phyloP scores from a whole-genome alignment of 37 sponge, comb jelly and placozoan species.

The Geodia barretti region DNA sequence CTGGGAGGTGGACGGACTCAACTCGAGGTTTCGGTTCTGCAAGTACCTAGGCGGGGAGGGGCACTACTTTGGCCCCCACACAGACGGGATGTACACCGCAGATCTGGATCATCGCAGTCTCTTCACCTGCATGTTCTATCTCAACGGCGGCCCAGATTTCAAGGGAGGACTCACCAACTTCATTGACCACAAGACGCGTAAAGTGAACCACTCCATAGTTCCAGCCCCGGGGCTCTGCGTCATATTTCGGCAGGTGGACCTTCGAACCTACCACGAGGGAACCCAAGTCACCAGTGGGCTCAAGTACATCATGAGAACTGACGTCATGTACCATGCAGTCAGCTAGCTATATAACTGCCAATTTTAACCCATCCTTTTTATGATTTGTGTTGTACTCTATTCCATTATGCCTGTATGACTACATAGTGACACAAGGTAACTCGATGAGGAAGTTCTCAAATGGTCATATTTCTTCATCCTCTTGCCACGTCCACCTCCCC shows the following conservation, averaged over 20 bases:
- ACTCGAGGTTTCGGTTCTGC: conserved; percentile 77
- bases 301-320: conserved; percentile 89
- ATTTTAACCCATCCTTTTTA: not conserved
- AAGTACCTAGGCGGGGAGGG: conserved; percentile 66
- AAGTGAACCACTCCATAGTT: conserved; percentile 28
- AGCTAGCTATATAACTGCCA: not conserved
- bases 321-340: conserved; percentile 64
- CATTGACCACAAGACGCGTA: conserved; percentile 22
- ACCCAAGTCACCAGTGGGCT: conserved; percentile 63
- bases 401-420: not conserved
- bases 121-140: conserved; percentile 81
- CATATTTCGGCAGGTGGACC: conserved; percentile 63
- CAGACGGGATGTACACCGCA: conserved; percentile 61
- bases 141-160: conserved; percentile 76
- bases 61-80: conserved; percentile 77
- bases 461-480: conserved; percentile 32
- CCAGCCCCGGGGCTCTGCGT: conserved; percentile 82
- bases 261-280: conserved; percentile 65
- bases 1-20: conserved; percentile 65
- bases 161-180: conserved; percentile 83
- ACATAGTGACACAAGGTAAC: not conserved
- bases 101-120: conserved; percentile 37
- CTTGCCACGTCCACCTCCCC: conserved; percentile 35
- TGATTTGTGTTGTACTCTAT: not conserved
- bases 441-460: not conserved